Conservation (phyloP, 2,888 invertebrate genomes). For the Rhingia rostrata region DNA sequence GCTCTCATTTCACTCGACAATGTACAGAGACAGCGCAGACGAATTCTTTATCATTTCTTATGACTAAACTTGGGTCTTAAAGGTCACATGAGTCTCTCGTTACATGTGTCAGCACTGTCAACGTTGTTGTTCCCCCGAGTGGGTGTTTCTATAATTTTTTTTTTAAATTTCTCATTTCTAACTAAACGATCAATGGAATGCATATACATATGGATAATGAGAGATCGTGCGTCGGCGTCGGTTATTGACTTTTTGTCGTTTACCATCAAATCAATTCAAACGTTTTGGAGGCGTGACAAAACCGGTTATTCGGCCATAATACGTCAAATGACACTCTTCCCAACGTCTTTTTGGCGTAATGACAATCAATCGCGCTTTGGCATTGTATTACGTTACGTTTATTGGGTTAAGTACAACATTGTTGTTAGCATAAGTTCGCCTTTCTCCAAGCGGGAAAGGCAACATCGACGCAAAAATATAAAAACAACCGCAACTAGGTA, state of each 20-base stretch:
- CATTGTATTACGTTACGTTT: conserved; percentile 14
- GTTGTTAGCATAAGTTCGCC: conserved; percentile 34
- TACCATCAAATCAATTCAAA: conserved; percentile 20
- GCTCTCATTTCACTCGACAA: conserved; percentile 8
- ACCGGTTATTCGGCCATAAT: conserved; percentile 47
- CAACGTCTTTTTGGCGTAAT: conserved; percentile 45
- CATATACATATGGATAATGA: background rate
- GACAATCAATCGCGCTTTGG: conserved; percentile 28
- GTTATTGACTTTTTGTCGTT: conserved; percentile 58
- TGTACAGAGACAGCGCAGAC: background rate
- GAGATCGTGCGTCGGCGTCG: conserved; percentile 42
- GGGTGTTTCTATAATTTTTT: conserved; percentile 24
- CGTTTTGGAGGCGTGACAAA: conserved; percentile 67
- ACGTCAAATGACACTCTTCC: conserved; percentile 50
- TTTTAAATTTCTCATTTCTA: conserved; percentile 29
- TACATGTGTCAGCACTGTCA: background rate
- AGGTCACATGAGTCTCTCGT: conserved; percentile 37
- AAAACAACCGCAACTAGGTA: background rate
- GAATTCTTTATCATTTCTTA: conserved; percentile 22
- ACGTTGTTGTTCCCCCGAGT: conserved; percentile 1
- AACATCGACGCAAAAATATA: conserved; percentile 2
- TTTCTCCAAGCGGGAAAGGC: conserved; percentile 45
- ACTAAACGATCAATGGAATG: conserved; percentile 28
- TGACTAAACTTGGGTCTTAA: conserved; percentile 50
- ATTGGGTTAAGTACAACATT: conserved; percentile 44